phyloP scores from a whole-genome alignment of 2,113 vertebrate genomes.

The Notothenia rossii region DNA sequence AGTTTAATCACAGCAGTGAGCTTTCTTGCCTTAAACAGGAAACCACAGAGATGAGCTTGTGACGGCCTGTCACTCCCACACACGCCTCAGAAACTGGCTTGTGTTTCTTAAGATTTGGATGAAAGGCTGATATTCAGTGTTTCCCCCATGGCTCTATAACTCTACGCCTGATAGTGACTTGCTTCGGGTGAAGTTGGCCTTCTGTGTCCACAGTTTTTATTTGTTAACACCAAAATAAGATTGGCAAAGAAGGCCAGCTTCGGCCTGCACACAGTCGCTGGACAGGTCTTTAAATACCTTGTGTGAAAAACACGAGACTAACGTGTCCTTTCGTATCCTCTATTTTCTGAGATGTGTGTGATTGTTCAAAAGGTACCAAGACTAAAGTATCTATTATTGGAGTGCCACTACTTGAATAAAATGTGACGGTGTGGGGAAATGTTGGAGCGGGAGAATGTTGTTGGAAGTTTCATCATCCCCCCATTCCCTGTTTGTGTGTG shows the following conservation, averaged over 20 bases:
- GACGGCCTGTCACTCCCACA: constrained; percentile 24
- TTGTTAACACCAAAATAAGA: neutral
- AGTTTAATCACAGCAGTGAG: constrained; percentile 1
- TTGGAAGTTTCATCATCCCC: constrained; percentile 32
- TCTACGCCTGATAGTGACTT: constrained; percentile 16
- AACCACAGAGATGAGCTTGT: constrained; percentile 9
- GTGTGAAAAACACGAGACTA: constrained; percentile 16
- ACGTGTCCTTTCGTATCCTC: neutral
- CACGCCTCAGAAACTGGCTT: constrained; percentile 11
- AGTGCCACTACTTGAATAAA: constrained; percentile 67
- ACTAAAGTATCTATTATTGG: constrained; percentile 32
- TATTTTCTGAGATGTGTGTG: constrained; percentile 34
- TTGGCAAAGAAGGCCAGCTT: constrained; percentile 5
- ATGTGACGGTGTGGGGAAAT: constrained; percentile 45
- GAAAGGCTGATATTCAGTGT: constrained; percentile 39
- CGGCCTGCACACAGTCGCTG: constrained; percentile 19
- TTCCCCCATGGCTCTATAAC: constrained; percentile 15
- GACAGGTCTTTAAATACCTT: neutral
- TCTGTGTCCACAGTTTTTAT: neutral
- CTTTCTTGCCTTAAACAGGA: constrained; percentile 7
- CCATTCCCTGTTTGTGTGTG: constrained; percentile 11
- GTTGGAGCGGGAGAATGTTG: constrained; percentile 38
- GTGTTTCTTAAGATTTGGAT: constrained; percentile 12
- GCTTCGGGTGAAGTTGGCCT: constrained; percentile 25
- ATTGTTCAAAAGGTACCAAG: constrained; percentile 47